Conservation (phyloP, 2,113 vertebrate genomes). For the Menura novaehollandiae region DNA sequence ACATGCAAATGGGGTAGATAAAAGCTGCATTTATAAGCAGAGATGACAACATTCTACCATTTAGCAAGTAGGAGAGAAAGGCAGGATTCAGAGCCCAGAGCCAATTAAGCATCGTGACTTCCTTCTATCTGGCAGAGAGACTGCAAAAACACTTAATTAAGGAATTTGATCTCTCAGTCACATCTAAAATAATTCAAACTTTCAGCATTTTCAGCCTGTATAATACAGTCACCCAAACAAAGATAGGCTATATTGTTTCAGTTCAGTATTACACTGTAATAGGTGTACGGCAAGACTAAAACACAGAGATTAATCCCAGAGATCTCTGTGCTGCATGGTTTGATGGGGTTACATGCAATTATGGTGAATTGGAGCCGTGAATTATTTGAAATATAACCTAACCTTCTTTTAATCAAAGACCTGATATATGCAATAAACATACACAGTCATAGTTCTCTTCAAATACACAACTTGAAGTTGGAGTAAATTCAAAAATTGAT, state of each 20-base stretch:
- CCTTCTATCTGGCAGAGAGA: background rate
- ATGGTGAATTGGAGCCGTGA: background rate
- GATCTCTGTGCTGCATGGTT: background rate
- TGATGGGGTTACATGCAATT: background rate
- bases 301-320: background rate
- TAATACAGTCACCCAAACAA: background rate
- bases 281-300: background rate
- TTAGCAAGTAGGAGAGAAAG: background rate
- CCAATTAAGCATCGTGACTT: conserved; percentile 9
- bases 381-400: background rate
- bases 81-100: conserved; percentile 6
- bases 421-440: background rate
- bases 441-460: background rate
- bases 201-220: background rate
- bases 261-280: background rate
- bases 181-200: background rate
- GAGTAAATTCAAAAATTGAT: background rate
- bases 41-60: background rate
- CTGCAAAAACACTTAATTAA: background rate
- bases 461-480: background rate
- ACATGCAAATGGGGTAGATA: background rate
- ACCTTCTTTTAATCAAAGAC: background rate
- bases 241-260: background rate
- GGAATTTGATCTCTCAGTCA: background rate
- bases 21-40: background rate